A percentile compares a stretch with the other conserved stretches of the same genome.
phyloP scores from a whole-genome alignment of 2,797 vertebrate genomes.

The Pangasius krempfi region DNA sequence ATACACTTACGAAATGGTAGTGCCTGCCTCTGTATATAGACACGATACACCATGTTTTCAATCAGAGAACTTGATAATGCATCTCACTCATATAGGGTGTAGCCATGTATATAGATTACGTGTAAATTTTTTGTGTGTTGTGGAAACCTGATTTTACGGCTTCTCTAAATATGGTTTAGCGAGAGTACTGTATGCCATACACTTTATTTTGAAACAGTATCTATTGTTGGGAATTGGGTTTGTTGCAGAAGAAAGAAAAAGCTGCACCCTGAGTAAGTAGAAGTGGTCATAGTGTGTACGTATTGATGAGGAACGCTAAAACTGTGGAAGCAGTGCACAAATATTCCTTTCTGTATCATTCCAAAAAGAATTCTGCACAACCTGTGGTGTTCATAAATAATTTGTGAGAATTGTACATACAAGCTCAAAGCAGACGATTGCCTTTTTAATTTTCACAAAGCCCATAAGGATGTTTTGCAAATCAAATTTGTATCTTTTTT shows the following conservation, averaged over 20 bases:
- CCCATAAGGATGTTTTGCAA: slow-evolving; percentile 33
- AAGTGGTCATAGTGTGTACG: neutral
- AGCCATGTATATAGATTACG: slow-evolving; percentile 47
- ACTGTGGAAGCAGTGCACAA: neutral
- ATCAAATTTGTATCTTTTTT: slow-evolving; percentile 23
- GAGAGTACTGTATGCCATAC: slow-evolving; percentile 38
- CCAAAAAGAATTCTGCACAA: slow-evolving; percentile 16
- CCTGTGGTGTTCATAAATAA: neutral
- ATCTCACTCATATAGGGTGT: slow-evolving; percentile 51
- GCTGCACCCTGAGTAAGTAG: neutral
- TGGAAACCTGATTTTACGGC: slow-evolving; percentile 45
- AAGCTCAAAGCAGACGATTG: no score
- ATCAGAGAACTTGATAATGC: slow-evolving; percentile 41
- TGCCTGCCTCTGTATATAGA: slow-evolving; percentile 56
- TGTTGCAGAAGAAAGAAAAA: slow-evolving; percentile 10
- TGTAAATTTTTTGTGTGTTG: slow-evolving; percentile 46
- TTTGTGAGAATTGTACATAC: slow-evolving; percentile 13
- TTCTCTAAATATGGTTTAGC: slow-evolving; percentile 39
- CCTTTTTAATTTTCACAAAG: neutral
- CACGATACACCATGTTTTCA: slow-evolving; percentile 47
- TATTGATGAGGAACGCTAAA: neutral
- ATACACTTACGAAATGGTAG: slow-evolving; percentile 37
- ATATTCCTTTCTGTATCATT: slow-evolving; percentile 31
- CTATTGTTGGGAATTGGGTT: slow-evolving; percentile 19
- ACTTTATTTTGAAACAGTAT: slow-evolving; percentile 22